Conservation (phyloP, 2,797 vertebrate genomes). For the Sibirionetta formosa region DNA sequence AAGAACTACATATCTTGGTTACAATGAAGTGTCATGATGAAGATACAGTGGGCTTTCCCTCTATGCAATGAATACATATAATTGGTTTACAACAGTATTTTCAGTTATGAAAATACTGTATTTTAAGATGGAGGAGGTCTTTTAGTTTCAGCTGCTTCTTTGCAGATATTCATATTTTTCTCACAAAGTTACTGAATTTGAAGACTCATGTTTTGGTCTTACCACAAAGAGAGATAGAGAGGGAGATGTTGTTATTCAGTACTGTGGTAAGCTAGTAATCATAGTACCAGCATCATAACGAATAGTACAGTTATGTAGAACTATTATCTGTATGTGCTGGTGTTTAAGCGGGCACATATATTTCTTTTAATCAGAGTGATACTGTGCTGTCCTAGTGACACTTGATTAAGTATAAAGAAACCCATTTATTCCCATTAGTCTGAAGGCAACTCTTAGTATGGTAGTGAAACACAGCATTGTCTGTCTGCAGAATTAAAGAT, state of each 20-base stretch:
- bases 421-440: neutral
- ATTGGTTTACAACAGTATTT: constrained; percentile 55
- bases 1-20: constrained; percentile 37
- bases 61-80: constrained; percentile 41
- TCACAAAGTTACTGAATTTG: neutral
- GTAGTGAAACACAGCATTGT: neutral
- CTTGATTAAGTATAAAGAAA: constrained; percentile 1
- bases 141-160: neutral
- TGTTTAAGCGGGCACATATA: neutral
- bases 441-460: neutral
- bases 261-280: neutral
- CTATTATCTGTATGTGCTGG: neutral
- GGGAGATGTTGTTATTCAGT: neutral
- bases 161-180: neutral
- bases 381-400: neutral
- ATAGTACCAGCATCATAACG: neutral
- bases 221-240: neutral
- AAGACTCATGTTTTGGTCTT: neutral
- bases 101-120: constrained; percentile 6
- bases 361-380: neutral
- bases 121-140: constrained; percentile 41
- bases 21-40: constrained; percentile 10
- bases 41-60: neutral
- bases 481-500: neutral
- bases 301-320: neutral